Conservation (phyloP, 2,888 invertebrate genomes). For the Trichopria drosophilae region DNA sequence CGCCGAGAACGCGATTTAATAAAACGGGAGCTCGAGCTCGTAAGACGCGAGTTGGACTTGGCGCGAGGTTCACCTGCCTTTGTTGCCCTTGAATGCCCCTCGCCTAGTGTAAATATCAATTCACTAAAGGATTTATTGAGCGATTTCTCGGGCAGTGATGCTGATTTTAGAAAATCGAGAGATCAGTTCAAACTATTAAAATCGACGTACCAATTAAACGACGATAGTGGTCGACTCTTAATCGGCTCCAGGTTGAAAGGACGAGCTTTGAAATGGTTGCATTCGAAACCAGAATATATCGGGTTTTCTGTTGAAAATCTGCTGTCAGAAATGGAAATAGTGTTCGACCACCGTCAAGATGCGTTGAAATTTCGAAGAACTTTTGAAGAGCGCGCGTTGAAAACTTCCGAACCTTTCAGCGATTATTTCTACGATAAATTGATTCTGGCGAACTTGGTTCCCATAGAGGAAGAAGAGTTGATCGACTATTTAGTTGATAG, state of each 20-base stretch:
- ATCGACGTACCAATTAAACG: neutral
- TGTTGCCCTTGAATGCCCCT: too few species aligned
- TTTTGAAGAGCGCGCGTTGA: constrained; percentile 3
- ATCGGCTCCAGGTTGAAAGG: neutral
- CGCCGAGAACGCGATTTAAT: neutral
- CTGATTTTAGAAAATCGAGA: neutral
- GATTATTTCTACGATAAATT: too few species aligned
- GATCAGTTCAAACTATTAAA: neutral
- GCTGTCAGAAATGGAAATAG: neutral
- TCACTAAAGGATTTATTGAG: neutral
- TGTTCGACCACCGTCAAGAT: constrained; percentile 7
- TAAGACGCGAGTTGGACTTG: too few species aligned
- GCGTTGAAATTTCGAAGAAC: neutral
- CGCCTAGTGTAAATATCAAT: neutral
- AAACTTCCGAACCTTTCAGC: too few species aligned
- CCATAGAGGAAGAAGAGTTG: too few species aligned
- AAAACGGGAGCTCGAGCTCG: too few species aligned
- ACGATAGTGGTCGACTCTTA: neutral
- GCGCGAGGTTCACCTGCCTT: too few species aligned
- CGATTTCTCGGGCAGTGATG: neutral
- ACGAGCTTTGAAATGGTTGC: neutral
- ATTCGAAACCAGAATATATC: constrained; percentile 3
- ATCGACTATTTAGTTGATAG: too few species aligned
- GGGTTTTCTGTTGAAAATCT: constrained; percentile 5
- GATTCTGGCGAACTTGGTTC: too few species aligned